These are phyloP conservation scores for Arion vulgaris DNA, from an alignment of 1,140 invertebrate genomes.

Conservation along the genomic window DNA sequence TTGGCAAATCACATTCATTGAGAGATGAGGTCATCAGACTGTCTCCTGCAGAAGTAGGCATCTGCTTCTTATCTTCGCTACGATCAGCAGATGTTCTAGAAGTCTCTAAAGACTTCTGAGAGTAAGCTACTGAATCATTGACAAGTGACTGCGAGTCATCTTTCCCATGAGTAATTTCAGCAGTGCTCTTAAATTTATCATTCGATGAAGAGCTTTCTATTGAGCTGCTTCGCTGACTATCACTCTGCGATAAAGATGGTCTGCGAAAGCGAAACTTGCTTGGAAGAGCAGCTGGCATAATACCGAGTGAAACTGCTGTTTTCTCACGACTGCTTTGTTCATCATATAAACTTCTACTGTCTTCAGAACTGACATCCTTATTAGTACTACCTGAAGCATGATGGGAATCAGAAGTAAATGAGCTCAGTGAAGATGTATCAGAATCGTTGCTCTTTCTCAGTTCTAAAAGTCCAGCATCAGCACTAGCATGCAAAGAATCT, in stretches of 20 bases:
- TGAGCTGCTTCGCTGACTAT: background rate
- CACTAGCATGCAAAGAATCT: background rate
- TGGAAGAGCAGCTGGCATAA: background rate
- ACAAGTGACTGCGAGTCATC: background rate
- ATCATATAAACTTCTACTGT: conserved; percentile 2
- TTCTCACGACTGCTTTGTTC: background rate
- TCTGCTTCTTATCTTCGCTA: background rate
- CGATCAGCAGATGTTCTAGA: background rate
- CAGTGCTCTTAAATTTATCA: background rate
- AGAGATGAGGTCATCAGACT: background rate
- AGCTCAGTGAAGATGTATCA: background rate
- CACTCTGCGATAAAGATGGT: background rate
- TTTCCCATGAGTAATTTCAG: background rate
- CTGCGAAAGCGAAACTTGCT: background rate
- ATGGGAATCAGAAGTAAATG: background rate
- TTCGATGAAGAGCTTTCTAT: background rate
- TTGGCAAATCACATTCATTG: background rate
- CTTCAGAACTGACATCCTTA: background rate
- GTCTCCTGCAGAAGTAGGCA: background rate
- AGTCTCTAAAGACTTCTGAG: background rate
- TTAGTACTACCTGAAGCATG: conserved; percentile 10
- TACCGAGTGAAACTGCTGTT: background rate
- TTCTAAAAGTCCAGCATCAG: background rate
- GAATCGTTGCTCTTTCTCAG: background rate
- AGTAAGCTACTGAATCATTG: background rate